Conservation (phyloP, 2,113 vertebrate genomes). For the Trematocara variabile region DNA sequence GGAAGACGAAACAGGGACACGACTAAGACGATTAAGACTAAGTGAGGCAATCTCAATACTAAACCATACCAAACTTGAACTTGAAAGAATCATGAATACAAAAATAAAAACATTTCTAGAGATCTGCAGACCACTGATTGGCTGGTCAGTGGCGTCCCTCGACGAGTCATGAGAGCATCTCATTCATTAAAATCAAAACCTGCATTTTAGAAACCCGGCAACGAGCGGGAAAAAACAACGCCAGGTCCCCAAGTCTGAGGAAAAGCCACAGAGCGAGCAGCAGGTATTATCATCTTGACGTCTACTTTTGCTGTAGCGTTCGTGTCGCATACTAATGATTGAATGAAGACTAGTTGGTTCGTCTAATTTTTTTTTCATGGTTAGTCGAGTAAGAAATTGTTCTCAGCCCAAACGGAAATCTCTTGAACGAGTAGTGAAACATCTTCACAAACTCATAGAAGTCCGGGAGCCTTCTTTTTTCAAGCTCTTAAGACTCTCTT, state of each 20-base stretch:
- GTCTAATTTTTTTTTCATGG: neutral
- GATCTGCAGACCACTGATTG: neutral
- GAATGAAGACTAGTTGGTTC: neutral
- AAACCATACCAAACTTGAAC: too few relatives aligned
- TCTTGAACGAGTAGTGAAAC: neutral
- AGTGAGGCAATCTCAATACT: too few relatives aligned
- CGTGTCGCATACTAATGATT: neutral
- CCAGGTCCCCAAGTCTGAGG: neutral
- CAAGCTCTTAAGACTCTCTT: neutral
- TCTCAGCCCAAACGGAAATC: accelerated
- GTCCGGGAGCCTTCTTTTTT: accelerated
- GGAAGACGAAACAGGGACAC: too few relatives aligned
- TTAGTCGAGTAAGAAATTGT: neutral
- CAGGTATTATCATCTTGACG: neutral
- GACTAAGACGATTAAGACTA: too few relatives aligned
- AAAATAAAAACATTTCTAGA: neutral
- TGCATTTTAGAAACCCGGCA: neutral
- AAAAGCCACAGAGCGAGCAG: neutral
- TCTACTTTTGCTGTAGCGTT: neutral
- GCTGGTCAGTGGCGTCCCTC: neutral
- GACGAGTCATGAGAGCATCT: accelerated
- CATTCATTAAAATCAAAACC: neutral
- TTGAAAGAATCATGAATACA: too few relatives aligned
- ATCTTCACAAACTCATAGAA: neutral
- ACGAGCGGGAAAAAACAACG: neutral